Evolutionary conservation across 2,888 invertebrate genomes (phyloP).

Genomic region (Alloplasta piceator): DNA sequence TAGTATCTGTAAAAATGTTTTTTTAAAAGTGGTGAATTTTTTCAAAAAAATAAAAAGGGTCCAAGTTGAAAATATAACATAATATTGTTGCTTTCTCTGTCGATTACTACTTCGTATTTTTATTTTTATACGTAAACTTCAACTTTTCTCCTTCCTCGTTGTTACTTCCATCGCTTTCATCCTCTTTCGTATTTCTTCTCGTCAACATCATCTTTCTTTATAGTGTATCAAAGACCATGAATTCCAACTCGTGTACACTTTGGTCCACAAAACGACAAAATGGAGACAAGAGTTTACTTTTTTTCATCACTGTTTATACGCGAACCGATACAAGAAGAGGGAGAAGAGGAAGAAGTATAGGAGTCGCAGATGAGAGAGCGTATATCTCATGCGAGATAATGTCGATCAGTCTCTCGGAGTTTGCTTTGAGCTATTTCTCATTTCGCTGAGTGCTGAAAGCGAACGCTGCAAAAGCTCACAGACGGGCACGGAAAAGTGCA

Average conservation of each 20-base stretch:
- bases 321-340: conserved; percentile 6
- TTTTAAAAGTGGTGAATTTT: too few relatives aligned
- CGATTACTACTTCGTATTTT: conserved; percentile 13
- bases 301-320: conserved; percentile 39
- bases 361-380: conserved; percentile 18
- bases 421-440: conserved; percentile 51
- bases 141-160: conserved; percentile 50
- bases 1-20: too few relatives aligned
- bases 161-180: conserved; percentile 23
- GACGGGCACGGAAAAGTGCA: neutral
- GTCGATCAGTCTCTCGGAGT: conserved; percentile 57
- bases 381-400: conserved; percentile 55
- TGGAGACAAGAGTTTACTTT: conserved; percentile 16
- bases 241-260: conserved; percentile 10
- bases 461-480: neutral
- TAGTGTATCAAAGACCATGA: conserved; percentile 13
- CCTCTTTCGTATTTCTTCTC: conserved; percentile 32
- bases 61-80: too few relatives aligned
- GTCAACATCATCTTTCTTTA: conserved; percentile 21
- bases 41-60: too few relatives aligned
- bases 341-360: conserved; percentile 24
- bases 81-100: too few relatives aligned
- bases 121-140: conserved; percentile 34
- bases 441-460: conserved; percentile 58
- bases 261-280: conserved; percentile 1